These are phyloP conservation scores for Cinclus cinclus DNA, from an alignment of 2,113 vertebrate genomes.

Conservation along the genomic window DNA sequence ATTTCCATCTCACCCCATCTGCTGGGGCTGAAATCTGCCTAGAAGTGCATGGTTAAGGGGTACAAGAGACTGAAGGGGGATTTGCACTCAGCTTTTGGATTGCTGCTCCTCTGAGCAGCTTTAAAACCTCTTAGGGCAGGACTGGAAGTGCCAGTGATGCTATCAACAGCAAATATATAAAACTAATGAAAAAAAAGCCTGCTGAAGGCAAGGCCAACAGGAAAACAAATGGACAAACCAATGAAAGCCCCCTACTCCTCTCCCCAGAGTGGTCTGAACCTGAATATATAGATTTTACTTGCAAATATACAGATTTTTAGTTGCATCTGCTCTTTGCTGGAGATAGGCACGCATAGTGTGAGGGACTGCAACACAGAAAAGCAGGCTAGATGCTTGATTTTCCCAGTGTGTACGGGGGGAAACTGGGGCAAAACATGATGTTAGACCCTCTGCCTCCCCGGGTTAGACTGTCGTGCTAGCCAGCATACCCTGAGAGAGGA, in stretches of 20 bases:
- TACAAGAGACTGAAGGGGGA: neutral
- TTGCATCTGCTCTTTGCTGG: neutral
- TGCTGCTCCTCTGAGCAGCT: neutral
- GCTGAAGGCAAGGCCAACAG: neutral
- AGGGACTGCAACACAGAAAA: neutral
- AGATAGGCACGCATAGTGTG: fast-evolving
- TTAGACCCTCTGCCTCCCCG: neutral
- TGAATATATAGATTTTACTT: neutral
- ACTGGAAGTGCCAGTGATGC: neutral
- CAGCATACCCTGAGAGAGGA: neutral
- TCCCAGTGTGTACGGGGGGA: neutral
- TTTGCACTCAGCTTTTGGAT: neutral
- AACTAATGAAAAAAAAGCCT: neutral
- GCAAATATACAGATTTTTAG: neutral
- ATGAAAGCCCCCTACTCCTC: neutral
- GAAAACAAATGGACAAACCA: neutral
- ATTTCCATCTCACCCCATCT: neutral
- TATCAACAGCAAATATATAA: neutral
- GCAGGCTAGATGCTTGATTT: neutral
- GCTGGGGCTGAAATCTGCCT: neutral
- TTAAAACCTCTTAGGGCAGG: neutral
- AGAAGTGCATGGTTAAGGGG: neutral
- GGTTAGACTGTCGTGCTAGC: neutral
- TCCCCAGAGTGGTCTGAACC: neutral
- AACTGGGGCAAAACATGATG: neutral